Conservation (phyloP, 2,113 vertebrate species). For the Chauna torquata region DNA sequence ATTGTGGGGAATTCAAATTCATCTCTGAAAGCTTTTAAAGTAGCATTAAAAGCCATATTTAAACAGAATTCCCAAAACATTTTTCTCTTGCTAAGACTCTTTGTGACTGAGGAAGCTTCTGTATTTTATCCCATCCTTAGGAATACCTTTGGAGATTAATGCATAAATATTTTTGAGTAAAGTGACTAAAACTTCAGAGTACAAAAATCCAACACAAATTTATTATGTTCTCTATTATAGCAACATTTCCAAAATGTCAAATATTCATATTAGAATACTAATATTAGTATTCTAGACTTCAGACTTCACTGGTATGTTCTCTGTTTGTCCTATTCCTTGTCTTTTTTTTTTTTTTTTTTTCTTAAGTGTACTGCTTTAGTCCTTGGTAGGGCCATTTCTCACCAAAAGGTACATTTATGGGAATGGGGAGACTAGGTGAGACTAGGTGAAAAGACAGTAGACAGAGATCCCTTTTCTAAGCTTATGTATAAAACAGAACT, state of each 20-base stretch:
- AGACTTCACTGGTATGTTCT: accelerated
- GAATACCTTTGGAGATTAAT: background rate
- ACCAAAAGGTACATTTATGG: background rate
- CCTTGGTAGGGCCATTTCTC: background rate
- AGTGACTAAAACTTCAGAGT: background rate
- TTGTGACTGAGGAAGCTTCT: background rate
- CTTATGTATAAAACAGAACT: background rate
- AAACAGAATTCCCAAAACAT: background rate
- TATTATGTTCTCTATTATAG: background rate
- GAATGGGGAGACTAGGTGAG: background rate
- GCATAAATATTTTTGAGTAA: background rate
- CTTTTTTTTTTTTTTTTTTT: background rate
- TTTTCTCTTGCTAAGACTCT: background rate
- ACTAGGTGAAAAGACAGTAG: background rate
- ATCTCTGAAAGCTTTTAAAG: background rate
- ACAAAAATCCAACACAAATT: background rate
- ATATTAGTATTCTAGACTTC: background rate
- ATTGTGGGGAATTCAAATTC: background rate
- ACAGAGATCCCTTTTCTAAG: background rate
- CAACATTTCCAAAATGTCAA: background rate
- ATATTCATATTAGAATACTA: no score
- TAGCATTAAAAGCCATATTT: background rate
- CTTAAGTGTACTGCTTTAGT: background rate
- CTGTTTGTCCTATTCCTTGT: background rate
- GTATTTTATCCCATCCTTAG: background rate